Evolutionary conservation across 2,888 invertebrate genomes (phyloP).

Genomic region (Leucoptera coffeella): DNA sequence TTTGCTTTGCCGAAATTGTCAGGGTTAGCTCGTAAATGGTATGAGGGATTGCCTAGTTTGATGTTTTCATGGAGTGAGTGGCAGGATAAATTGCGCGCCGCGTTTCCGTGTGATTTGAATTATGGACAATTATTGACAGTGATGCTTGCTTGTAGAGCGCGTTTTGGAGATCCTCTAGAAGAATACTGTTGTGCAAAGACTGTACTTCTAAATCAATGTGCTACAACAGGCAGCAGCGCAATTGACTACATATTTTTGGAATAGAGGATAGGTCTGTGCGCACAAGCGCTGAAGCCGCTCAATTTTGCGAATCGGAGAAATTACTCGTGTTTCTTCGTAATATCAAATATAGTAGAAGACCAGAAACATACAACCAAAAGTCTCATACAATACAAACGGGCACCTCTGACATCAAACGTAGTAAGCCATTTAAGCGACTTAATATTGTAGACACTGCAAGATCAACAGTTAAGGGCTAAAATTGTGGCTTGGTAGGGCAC

Average conservation of each 20-base stretch:
- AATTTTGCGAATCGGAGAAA: slow-evolving; percentile 8
- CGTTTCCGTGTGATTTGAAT: slow-evolving; percentile 11
- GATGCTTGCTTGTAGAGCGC: slow-evolving; percentile 9
- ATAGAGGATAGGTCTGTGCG: slow-evolving; percentile 4
- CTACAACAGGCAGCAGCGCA: slow-evolving; percentile 5
- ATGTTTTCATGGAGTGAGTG: slow-evolving; percentile 10
- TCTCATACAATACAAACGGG: no score
- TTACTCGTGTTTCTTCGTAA: slow-evolving; percentile 1
- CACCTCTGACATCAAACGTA: no score
- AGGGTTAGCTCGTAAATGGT: slow-evolving; percentile 9
- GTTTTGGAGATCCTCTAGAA: slow-evolving; percentile 7
- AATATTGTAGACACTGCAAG: no score
- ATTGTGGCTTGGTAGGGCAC: no score
- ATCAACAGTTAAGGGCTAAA: no score
- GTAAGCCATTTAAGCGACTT: no score
- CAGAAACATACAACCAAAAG: no score
- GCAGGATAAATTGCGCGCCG: slow-evolving; percentile 9
- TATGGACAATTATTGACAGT: slow-evolving; percentile 9
- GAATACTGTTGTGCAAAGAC: slow-evolving; percentile 7
- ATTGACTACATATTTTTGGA: slow-evolving; percentile 5
- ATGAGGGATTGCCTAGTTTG: slow-evolving; percentile 8
- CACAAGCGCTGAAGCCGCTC: slow-evolving; percentile 7
- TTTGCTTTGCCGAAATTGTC: slow-evolving; percentile 9
- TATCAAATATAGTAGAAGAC: not conserved
- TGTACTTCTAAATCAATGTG: slow-evolving; percentile 6